Conservation (phyloP, 2,113 vertebrate genomes). For the Rafetus swinhoei region DNA sequence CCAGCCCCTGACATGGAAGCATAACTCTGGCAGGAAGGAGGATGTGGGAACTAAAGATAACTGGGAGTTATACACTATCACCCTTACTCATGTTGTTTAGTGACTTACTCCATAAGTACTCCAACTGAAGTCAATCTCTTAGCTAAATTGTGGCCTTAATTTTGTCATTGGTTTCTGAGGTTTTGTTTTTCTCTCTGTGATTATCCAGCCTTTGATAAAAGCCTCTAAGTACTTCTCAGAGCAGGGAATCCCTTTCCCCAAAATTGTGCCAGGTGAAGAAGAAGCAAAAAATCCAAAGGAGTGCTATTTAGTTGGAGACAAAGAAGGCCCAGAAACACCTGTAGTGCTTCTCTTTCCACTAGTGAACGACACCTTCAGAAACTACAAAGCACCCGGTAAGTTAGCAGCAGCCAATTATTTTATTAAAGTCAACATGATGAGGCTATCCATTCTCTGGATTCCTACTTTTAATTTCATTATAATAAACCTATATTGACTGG, state of each 20-base stretch:
- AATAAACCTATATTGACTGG: neutral
- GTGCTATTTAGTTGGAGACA: constrained; percentile 77
- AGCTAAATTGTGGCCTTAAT: neutral
- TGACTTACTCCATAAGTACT: neutral
- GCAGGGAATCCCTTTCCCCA: constrained; percentile 81
- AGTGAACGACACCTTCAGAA: constrained; percentile 80
- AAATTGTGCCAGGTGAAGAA: constrained; percentile 64
- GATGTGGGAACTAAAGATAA: neutral
- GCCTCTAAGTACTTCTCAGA: constrained; percentile 78
- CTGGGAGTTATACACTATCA: neutral
- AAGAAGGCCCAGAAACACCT: constrained; percentile 73
- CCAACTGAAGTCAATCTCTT: neutral
- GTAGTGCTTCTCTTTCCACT: constrained; percentile 81
- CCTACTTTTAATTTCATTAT: neutral
- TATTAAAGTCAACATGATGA: neutral
- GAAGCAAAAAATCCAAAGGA: constrained; percentile 76
- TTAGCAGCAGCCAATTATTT: neutral
- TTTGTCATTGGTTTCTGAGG: neutral
- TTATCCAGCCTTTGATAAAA: constrained; percentile 77
- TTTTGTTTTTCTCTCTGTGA: neutral
- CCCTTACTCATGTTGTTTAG: neutral
- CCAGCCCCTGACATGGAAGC: neutral
- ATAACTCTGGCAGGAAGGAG: neutral
- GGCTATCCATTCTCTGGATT: neutral
- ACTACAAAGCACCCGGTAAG: constrained; percentile 85